Conservation (phyloP, 2,113 vertebrate species). For the Clinocottus analis region DNA sequence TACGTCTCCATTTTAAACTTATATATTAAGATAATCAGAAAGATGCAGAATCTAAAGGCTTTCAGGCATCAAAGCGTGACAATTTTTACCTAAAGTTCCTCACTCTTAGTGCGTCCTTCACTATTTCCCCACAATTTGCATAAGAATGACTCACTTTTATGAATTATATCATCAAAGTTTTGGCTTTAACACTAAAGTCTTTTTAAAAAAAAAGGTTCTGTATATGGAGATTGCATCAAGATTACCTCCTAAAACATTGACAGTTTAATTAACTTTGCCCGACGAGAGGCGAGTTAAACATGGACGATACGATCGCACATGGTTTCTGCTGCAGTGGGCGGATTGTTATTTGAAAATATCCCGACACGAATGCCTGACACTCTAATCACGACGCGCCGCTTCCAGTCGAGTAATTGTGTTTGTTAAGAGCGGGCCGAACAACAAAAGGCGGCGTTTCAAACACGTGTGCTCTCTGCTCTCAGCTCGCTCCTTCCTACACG, state of each 20-base stretch:
- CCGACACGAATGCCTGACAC: constrained; percentile 17
- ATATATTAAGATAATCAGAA: constrained; percentile 4
- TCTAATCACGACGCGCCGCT: constrained; percentile 3
- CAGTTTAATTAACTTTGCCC: constrained; percentile 66
- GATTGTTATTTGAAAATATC: constrained; percentile 45
- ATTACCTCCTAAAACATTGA: constrained; percentile 49
- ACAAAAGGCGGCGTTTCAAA: constrained; percentile 33
- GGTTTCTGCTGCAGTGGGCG: constrained; percentile 12
- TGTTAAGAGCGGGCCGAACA: constrained; percentile 22
- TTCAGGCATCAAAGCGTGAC: constrained; percentile 13
- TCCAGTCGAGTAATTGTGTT: constrained; percentile 30
- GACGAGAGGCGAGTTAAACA: constrained; percentile 27
- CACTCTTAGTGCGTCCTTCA: neutral
- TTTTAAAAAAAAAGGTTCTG: constrained; percentile 10
- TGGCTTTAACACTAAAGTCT: constrained; percentile 39
- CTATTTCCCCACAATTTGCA: constrained; percentile 28
- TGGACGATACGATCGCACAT: constrained; percentile 40
- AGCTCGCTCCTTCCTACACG: constrained; percentile 2
- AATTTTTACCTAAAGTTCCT: neutral
- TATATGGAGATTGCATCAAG: constrained; percentile 38
- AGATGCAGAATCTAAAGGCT: neutral
- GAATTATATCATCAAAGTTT: constrained; percentile 19
- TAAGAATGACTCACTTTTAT: constrained; percentile 29
- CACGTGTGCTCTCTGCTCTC: neutral
- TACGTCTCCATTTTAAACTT: neutral